phyloP scores from a whole-genome alignment of 2,113 vertebrate species.

The Echinops telfairi region DNA sequence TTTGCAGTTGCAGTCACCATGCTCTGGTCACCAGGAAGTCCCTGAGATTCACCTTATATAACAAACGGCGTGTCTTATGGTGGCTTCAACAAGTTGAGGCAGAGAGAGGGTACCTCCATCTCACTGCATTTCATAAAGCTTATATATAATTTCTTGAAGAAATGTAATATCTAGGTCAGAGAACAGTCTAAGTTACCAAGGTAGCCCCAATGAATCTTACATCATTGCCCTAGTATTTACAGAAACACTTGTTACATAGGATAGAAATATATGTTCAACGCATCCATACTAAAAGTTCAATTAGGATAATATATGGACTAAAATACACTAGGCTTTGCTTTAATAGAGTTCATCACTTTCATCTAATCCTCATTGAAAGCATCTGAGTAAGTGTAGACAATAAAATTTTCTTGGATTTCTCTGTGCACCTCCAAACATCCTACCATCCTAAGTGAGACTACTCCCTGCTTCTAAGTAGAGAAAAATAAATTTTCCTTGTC shows the following conservation, averaged over 20 bases:
- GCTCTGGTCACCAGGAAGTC: not conserved
- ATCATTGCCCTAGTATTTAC: not conserved
- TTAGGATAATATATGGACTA: slow-evolving; percentile 21
- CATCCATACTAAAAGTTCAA: not conserved
- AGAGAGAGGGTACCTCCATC: not conserved
- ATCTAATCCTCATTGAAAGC: slow-evolving; percentile 37
- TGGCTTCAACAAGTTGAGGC: not conserved
- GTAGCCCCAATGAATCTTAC: not conserved
- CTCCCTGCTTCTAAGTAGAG: not conserved
- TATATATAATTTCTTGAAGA: not conserved
- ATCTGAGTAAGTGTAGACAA: not conserved
- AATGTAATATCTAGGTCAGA: not conserved
- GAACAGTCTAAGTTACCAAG: not conserved
- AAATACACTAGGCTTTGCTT: not conserved
- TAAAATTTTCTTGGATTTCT: not conserved
- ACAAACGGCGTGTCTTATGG: not conserved
- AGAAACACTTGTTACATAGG: not conserved
- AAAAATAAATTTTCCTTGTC: not conserved
- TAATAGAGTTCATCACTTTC: slow-evolving; percentile 29
- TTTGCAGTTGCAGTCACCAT: not conserved
- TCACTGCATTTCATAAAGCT: not conserved
- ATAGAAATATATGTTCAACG: slow-evolving; percentile 33
- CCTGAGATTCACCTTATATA: not conserved
- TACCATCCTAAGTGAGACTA: not conserved
- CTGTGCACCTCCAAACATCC: not conserved